Evolutionary conservation across 2,888 invertebrate species (phyloP), one percentile per base, ranked within the genome.

Genomic region (Melieria crassipennis): DNA sequence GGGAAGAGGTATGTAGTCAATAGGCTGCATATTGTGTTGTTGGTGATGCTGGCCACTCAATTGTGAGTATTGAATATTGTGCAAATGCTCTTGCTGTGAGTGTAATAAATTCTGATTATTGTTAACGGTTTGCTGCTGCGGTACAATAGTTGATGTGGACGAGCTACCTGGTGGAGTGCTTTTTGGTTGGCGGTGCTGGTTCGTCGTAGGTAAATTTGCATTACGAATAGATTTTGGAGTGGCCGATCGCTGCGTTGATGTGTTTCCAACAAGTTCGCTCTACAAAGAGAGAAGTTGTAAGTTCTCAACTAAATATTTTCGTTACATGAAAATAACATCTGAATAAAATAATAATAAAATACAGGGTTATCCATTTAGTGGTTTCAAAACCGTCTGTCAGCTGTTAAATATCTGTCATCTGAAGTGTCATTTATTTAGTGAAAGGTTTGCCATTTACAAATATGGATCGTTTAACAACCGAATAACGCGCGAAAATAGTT

Each of bases 11-110:
- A 63, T 55, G 64, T 84, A 76, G 65, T 83, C 83, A 58, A 84
- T 85, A 43, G 80, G 86, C 72, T 89, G 88, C 83, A 87, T 85
- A 9, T 83, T 83, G 79, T 88, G 87, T 74, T 87, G 87, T 65
- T 88, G 83, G 5, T 81, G 48, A 80, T 77, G 76, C 16, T 77
- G 76, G 5, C 79, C 79, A 64, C 79, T 73, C 1, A 82, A 73
- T 69, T 82, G 83, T 4, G 82, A 76, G 75, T 81, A 82, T 76
- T 72, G 82, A 58, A 83, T 75, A 62, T 82, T 79, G 52, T 82
- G 81, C 13, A 83, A 65, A 30, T 85, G 82, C 67, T 87, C 85
- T 71, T 87, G 86, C 73, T 87, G 86, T 16, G 84, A 80, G 65
- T 85, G 86, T 9, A 82, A 71, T 30, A 83, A 79, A 75, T 83